phyloP scores from a whole-genome alignment of 2,113 vertebrate species.

The Andinoacara biseriatus region DNA sequence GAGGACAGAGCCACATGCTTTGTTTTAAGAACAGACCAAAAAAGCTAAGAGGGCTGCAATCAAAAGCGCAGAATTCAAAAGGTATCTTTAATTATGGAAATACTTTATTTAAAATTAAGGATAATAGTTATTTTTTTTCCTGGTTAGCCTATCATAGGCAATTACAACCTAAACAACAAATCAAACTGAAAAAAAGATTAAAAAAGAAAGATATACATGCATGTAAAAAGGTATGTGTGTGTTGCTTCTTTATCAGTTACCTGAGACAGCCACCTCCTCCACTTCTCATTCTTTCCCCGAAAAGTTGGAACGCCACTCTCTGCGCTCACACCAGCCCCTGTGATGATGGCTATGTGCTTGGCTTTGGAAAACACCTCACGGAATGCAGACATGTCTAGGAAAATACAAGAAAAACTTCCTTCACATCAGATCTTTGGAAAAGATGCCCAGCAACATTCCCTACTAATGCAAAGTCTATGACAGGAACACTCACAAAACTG shows the following conservation, averaged over 20 bases:
- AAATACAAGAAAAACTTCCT: background rate
- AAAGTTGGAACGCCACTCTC: conserved; percentile 95
- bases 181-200: background rate
- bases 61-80: background rate
- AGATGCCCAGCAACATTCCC: background rate
- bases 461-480: background rate
- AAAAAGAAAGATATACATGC: background rate
- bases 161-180: background rate
- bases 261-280: conserved; percentile 96
- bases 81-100: background rate
- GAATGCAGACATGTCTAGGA: conserved; percentile 89
- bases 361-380: conserved; percentile 89
- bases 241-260: conserved; percentile 58
- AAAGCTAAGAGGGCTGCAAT: background rate
- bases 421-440: background rate
- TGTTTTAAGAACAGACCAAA: background rate
- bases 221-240: background rate
- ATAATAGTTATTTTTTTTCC: no score
- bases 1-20: background rate
- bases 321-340: conserved; percentile 90
- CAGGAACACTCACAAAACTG: background rate
- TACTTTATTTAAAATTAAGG: no score
- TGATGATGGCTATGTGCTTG: conserved; percentile 92
- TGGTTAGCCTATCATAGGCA: no score
- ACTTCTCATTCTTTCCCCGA: conserved; percentile 88